Base-by-base conservation (phyloP, 1,140 invertebrate genomes). In the Leptinotarsa texana region DNA sequence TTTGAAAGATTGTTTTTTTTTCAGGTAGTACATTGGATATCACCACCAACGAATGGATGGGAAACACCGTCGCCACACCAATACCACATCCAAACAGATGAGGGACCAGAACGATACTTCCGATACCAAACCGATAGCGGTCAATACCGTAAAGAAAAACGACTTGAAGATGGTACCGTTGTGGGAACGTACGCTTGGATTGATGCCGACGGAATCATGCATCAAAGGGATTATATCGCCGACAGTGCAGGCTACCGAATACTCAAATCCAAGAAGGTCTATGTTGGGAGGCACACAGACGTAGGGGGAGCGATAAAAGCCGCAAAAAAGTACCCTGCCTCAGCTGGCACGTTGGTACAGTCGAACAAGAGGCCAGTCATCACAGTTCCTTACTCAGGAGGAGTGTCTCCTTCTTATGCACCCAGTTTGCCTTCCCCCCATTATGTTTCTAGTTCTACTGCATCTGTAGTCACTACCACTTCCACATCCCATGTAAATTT, bases 81-180 rank as follows among this genome's bases (percentile, higher is more conserved):
- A 85, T 96, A 95, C 85, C 94, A 96, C 86, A 94, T 96, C 79
- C 95, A 96, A 86, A 96, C 94, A n/a, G 95, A 96, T 82, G 94
- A 95, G 85, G 94, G 94, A 24, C 92, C 92, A 1, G 94, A 95
- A 80, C 87, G 94, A 33, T 94, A 92, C 85, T 95, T 95, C 86
- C 89, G 93, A 73, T 96, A 93, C 84, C 94, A 96, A 86, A 96
- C 95, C 0, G 89, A 93, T 77, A 95, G 93, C 83, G 94, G 94
- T 3, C 94, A 96, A 83, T 96, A 94, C 82, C 88, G 95, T 17
- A 95, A 95, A 85, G 94, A 96, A 83, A 93, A 94, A 83, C 88
- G 94, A 69, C 86, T 96, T 1, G 90, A 93, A 82, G 93, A 95
- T 86, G 93, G 93, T 71, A 93, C 92, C 3, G 92, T 94, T 72